Conservation (phyloP, 2,888 invertebrate genomes). For the Hecatera dysodea region DNA sequence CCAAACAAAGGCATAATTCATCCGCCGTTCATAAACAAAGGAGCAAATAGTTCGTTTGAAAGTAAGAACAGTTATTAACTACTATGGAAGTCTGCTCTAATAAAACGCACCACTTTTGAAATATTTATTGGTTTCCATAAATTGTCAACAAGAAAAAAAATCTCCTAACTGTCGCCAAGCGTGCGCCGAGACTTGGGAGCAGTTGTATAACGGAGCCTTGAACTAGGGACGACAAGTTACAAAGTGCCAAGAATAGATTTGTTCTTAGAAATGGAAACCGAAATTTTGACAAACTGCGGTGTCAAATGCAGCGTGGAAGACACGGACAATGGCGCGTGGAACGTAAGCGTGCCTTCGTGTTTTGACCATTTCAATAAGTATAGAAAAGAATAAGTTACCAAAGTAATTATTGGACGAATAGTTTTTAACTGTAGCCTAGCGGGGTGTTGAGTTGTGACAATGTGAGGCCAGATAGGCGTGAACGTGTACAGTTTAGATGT, state of each 20-base stretch:
- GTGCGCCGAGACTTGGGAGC: constrained; percentile 67
- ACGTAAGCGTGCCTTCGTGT: constrained; percentile 87
- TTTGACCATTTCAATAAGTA: constrained; percentile 86
- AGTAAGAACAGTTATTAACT: constrained; percentile 89
- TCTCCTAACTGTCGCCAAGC: constrained; percentile 83
- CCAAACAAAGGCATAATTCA: constrained; percentile 74
- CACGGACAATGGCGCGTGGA: constrained; percentile 78
- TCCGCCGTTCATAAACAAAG: constrained; percentile 76
- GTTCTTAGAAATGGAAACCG: constrained; percentile 88
- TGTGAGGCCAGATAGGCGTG: constrained; percentile 76
- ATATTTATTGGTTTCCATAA: constrained; percentile 88
- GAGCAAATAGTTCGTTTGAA: constrained; percentile 81
- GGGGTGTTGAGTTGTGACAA: constrained; percentile 78
- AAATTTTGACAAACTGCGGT: constrained; percentile 90
- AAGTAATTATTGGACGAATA: constrained; percentile 86
- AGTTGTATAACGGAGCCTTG: constrained; percentile 84
- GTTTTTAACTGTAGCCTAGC: constrained; percentile 86
- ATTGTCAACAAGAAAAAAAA: constrained; percentile 73
- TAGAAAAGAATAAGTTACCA: constrained; percentile 85
- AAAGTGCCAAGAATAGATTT: constrained; percentile 77
- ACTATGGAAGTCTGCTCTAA: constrained; percentile 87
- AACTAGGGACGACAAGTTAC: constrained; percentile 79
- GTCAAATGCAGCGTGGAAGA: constrained; percentile 78
- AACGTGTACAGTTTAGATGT: constrained; percentile 69
- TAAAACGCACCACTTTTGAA: constrained; percentile 88